Evolutionary conservation across 92 coral and sea anemone species (phyloP).

Genomic region (Parazoanthus darwini): DNA sequence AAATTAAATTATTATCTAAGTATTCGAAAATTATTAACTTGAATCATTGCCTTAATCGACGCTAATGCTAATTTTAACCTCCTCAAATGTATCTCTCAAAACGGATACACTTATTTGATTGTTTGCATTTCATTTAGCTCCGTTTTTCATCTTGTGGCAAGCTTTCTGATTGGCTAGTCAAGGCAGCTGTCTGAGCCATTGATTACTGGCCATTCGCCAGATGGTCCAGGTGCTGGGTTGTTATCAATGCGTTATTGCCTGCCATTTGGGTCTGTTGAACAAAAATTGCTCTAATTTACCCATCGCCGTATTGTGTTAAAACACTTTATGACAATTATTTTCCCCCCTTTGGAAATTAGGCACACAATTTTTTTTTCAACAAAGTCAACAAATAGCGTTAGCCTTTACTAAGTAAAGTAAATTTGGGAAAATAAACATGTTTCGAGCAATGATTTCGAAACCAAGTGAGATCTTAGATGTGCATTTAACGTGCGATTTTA

Average conservation of each 20-base stretch:
- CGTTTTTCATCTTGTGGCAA: conserved; percentile 48
- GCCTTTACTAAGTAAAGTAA: conserved; percentile 58
- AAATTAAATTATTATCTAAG: not conserved
- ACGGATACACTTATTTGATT: conserved; percentile 72
- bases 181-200: conserved; percentile 76
- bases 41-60: conserved; percentile 6
- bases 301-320: conserved; percentile 71
- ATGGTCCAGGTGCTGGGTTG: conserved; percentile 77
- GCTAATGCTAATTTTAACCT: conserved; percentile 47
- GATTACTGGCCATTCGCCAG: conserved; percentile 80
- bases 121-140: conserved; percentile 78
- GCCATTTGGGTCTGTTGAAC: conserved; percentile 62
- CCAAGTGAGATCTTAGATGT: not conserved
- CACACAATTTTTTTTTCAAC: conserved; percentile 47
- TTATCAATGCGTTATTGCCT: conserved; percentile 71
- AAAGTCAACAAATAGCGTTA: conserved; percentile 54
- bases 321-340: conserved; percentile 88
- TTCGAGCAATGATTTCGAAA: conserved; percentile 4
- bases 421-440: conserved; percentile 59
- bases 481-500: conserved; percentile 27
- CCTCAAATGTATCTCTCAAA: conserved; percentile 68
- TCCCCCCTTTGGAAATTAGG: conserved; percentile 62
- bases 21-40: not conserved
- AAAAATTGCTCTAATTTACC: conserved; percentile 87
- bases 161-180: conserved; percentile 66